phyloP scores from a whole-genome alignment of 2,888 invertebrate species.

The Acleris emargana region DNA sequence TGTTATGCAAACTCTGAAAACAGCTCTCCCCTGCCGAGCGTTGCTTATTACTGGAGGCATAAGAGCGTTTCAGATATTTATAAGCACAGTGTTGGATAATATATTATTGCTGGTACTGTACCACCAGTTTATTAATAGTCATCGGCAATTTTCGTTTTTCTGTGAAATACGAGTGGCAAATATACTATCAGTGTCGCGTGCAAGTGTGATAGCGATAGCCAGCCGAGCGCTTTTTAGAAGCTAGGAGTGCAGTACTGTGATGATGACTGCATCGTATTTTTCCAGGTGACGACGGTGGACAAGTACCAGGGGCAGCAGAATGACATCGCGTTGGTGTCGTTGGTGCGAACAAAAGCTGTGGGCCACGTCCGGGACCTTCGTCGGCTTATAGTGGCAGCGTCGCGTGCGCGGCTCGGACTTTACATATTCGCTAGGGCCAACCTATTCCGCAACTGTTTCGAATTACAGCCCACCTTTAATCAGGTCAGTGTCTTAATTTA shows the following conservation, averaged over 20 bases:
- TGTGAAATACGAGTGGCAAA: too few species aligned
- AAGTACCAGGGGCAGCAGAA: conserved; percentile 99
- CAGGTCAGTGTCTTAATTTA: conserved; percentile 82
- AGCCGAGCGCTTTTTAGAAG: too few species aligned
- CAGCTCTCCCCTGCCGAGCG: too few species aligned
- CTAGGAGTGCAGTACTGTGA: not conserved
- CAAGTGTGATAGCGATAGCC: too few species aligned
- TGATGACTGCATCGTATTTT: not conserved
- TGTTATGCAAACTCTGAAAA: too few species aligned
- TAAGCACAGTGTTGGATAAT: too few species aligned
- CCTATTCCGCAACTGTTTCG: conserved; percentile 98
- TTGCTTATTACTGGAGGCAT: too few species aligned
- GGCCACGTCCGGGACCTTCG: conserved; percentile 98
- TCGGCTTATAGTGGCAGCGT: conserved; percentile 98
- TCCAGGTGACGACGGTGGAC: conserved; percentile 95
- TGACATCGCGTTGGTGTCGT: conserved; percentile 97
- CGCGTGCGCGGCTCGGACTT: conserved; percentile 97
- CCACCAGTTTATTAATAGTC: too few species aligned
- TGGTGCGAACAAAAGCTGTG: conserved; percentile 98
- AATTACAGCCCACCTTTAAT: conserved; percentile 97
- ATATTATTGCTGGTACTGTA: too few species aligned
- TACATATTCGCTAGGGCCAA: conserved; percentile 97
- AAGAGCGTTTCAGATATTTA: too few species aligned
- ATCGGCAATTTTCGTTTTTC: too few species aligned
- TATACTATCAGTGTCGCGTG: too few species aligned